A percentile compares a stretch with the other conserved stretches of the same genome.
Evolutionary conservation across 2,113 vertebrate genomes (phyloP).

Genomic region (Gavia stellata): DNA sequence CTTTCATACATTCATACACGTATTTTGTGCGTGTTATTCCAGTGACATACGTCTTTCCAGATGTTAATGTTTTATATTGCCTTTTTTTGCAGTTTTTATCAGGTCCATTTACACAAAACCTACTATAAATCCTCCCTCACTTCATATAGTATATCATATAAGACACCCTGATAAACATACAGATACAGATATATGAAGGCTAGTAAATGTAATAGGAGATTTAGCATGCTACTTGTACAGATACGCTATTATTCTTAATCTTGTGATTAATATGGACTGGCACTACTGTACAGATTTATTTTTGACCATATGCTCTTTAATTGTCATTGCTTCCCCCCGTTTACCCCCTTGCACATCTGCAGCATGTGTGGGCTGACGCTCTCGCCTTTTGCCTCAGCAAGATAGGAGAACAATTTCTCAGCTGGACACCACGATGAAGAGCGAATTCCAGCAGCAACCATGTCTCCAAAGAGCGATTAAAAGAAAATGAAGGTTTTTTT

Average conservation of each 20-base stretch:
- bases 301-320: slow-evolving; percentile 73
- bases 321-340: slow-evolving; percentile 48
- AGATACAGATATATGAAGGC: slow-evolving; percentile 51
- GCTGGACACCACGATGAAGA: slow-evolving; percentile 18
- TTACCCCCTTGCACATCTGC: slow-evolving; percentile 62
- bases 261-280: slow-evolving; percentile 66
- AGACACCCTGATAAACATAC: slow-evolving; percentile 56
- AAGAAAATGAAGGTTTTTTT: slow-evolving; percentile 30
- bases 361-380: background rate
- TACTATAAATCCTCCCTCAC: slow-evolving; percentile 64
- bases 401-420: slow-evolving; percentile 54
- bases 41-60: slow-evolving; percentile 71
- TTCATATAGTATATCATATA: slow-evolving; percentile 44
- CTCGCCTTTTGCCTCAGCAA: slow-evolving; percentile 20
- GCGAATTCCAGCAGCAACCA: slow-evolving; percentile 1
- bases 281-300: slow-evolving; percentile 78
- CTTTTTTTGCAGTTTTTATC: slow-evolving; percentile 63
- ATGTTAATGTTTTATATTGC: slow-evolving; percentile 67
- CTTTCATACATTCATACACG: background rate
- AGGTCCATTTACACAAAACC: slow-evolving; percentile 49
- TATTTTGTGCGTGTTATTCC: background rate
- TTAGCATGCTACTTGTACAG: slow-evolving; percentile 60
- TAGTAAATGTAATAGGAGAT: slow-evolving; percentile 58
- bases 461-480: slow-evolving; percentile 42
- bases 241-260: slow-evolving; percentile 69